Evolutionary conservation across 2,888 invertebrate species (phyloP).

Genomic region (Pyrocoelia pectoralis): DNA sequence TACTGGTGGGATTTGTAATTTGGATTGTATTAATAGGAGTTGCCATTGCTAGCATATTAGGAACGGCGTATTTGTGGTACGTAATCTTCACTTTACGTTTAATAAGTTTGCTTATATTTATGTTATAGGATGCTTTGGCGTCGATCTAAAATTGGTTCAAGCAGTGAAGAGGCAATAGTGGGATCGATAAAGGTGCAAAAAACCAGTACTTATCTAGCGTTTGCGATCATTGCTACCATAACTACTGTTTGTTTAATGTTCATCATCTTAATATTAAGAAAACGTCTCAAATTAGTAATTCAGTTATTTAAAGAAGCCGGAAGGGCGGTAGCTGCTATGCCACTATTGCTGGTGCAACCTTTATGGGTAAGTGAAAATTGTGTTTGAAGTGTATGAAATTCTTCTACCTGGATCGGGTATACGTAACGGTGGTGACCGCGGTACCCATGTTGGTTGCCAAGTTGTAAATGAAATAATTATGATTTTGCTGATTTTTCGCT

Average conservation of each 20-base stretch:
- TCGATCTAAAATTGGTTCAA: slow-evolving; percentile 40
- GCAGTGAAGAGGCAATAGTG: slow-evolving; percentile 9
- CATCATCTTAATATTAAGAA: slow-evolving; percentile 61
- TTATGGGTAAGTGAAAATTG: slow-evolving; percentile 60
- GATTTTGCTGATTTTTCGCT: too few relatives aligned
- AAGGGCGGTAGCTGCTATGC: slow-evolving; percentile 70
- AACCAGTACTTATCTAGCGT: slow-evolving; percentile 23
- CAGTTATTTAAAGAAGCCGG: slow-evolving; percentile 73
- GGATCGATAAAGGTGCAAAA: slow-evolving; percentile 13
- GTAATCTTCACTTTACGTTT: slow-evolving; percentile 51
- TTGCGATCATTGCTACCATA: slow-evolving; percentile 65
- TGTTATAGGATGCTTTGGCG: slow-evolving; percentile 60
- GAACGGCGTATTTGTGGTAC: slow-evolving; percentile 67
- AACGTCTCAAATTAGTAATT: slow-evolving; percentile 68
- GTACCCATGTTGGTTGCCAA: too few relatives aligned
- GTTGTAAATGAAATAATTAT: too few relatives aligned
- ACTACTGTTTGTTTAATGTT: slow-evolving; percentile 65
- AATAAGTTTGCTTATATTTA: too few relatives aligned
- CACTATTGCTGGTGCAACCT: slow-evolving; percentile 67
- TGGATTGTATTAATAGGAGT: slow-evolving; percentile 68
- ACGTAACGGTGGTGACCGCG: too few relatives aligned
- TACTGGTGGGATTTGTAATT: slow-evolving; percentile 67
- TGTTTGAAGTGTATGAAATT: too few relatives aligned
- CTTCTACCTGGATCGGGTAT: too few relatives aligned
- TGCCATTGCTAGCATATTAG: slow-evolving; percentile 62